phyloP scores from a whole-genome alignment of 2,888 invertebrate genomes.

The Lasioglossum vierecki region DNA sequence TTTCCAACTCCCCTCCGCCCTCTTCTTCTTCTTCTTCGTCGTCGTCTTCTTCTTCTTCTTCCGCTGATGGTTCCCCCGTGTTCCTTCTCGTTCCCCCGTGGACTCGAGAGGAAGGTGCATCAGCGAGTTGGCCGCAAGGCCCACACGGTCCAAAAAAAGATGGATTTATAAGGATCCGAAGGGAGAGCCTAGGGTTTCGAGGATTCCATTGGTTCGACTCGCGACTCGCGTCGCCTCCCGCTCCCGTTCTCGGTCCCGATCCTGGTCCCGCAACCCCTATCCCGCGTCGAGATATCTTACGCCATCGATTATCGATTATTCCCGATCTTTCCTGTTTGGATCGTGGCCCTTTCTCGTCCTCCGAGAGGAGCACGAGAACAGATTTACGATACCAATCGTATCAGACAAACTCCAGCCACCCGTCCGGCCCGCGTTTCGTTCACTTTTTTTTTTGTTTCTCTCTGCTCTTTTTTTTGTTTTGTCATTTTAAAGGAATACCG shows the following conservation, averaged over 20 bases:
- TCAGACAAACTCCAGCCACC: constrained; percentile 23
- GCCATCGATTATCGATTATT: constrained; percentile 54
- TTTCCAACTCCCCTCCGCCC: background rate
- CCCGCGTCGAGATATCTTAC: constrained; percentile 33
- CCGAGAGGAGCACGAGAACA: background rate
- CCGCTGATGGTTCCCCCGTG: background rate
- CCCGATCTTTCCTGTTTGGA: constrained; percentile 28
- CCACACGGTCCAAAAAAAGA: constrained; percentile 71
- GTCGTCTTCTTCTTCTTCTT: background rate
- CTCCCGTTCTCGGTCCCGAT: constrained; percentile 1
- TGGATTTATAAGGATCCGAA: constrained; percentile 79
- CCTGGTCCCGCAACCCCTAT: constrained; percentile 9
- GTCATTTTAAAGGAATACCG: constrained; percentile 47
- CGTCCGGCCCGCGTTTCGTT: background rate
- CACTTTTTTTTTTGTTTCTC: background rate
- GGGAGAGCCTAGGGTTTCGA: constrained; percentile 75
- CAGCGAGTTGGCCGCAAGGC: constrained; percentile 41
- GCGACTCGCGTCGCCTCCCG: constrained; percentile 55
- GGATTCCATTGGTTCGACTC: constrained; percentile 75
- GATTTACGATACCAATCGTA: constrained; percentile 43
- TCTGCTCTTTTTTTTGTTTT: background rate
- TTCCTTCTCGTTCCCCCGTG: background rate
- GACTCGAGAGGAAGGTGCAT: constrained; percentile 40
- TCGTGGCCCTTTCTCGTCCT: constrained; percentile 9
- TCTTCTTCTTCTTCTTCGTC: background rate